A percentile compares a stretch with the other conserved stretches of the same genome.
Conservation (phyloP, 2,888 invertebrate genomes). For the Frankliniella intonsa region DNA sequence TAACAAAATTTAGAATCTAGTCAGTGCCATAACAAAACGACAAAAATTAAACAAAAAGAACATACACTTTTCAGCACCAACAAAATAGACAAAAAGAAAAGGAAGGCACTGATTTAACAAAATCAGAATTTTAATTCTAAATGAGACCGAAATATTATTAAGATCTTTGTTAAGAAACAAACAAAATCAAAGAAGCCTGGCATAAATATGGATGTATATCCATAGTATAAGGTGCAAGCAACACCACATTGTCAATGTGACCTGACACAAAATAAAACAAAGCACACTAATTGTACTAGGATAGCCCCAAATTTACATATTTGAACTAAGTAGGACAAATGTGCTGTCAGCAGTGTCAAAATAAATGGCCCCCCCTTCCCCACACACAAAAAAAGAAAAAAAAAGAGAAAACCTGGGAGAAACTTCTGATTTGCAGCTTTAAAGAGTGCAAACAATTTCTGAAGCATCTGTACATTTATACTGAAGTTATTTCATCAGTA, state of each 20-base stretch:
- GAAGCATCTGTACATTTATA: not conserved
- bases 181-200: not conserved
- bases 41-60: not conserved
- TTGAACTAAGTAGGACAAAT: too few species aligned
- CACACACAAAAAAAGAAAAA: not conserved
- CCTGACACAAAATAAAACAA: not conserved
- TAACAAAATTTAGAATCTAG: not conserved
- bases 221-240: not conserved
- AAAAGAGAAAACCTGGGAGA: not conserved
- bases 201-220: not conserved
- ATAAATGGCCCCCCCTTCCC: not conserved
- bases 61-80: not conserved
- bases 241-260: not conserved
- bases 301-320: too few species aligned
- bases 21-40: not conserved
- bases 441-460: not conserved
- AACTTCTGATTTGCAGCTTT: not conserved
- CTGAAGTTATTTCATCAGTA: conserved; percentile 8
- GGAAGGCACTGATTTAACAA: not conserved
- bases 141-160: not conserved
- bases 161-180: not conserved
- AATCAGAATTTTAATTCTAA: not conserved
- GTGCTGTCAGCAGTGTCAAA: too few species aligned
- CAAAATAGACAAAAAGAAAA: not conserved
- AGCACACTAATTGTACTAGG: not conserved